phyloP scores from a whole-genome alignment of 2,888 invertebrate genomes.

The Ophion obscuratus region DNA sequence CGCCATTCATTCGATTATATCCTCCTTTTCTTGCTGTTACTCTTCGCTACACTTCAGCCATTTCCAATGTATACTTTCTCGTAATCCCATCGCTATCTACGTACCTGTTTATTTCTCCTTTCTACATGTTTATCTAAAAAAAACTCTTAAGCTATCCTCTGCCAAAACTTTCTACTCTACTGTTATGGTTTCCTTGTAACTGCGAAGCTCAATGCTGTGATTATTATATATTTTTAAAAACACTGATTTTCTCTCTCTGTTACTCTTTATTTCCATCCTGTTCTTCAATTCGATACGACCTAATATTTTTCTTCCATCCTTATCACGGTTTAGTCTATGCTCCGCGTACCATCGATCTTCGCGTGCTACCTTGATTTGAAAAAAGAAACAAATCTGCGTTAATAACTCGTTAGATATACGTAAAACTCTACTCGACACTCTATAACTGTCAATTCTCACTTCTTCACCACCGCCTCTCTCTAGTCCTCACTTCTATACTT shows the following conservation, averaged over 20 bases:
- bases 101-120: constrained; percentile 46
- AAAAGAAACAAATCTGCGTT: constrained; percentile 7
- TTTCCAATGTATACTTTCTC: constrained; percentile 8
- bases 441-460: constrained; percentile 38
- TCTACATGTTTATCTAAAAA: constrained; percentile 28
- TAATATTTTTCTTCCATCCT: constrained; percentile 3
- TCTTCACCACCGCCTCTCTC: constrained; percentile 28
- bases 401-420: constrained; percentile 22
- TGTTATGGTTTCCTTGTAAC: constrained; percentile 41
- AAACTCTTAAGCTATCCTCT: constrained; percentile 19
- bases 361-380: constrained; percentile 36
- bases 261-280: not conserved
- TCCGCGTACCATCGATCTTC: constrained; percentile 17
- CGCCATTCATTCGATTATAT: constrained; percentile 10
- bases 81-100: constrained; percentile 25
- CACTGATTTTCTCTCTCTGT: constrained; percentile 22
- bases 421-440: constrained; percentile 25
- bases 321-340: not conserved
- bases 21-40: constrained; percentile 33
- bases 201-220: constrained; percentile 70
- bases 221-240: constrained; percentile 59
- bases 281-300: constrained; percentile 21
- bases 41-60: constrained; percentile 41
- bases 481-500: constrained; percentile 27
- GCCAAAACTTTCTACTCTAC: constrained; percentile 38